Conservation (phyloP, 2,113 vertebrate genomes). For the Rhagologus leucostigma region DNA sequence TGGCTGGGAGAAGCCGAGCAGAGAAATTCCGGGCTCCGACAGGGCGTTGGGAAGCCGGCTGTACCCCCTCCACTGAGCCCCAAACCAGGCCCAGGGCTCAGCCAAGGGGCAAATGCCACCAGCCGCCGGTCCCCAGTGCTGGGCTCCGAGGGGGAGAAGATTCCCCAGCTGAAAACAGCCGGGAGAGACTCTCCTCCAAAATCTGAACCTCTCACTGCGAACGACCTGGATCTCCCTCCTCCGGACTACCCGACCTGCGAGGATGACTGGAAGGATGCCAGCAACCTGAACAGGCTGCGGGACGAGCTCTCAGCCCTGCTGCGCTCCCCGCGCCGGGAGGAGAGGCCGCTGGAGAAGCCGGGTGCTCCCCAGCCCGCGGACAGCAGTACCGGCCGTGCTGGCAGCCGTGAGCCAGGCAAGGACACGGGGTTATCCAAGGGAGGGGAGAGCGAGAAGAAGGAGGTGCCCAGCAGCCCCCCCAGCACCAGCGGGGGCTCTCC, state of each 20-base stretch:
- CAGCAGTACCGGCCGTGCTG: rapidly evolving
- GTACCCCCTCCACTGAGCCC: neutral
- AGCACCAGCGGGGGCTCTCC: neutral
- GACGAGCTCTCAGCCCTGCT: slow-evolving; percentile 69
- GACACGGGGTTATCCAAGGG: rapidly evolving
- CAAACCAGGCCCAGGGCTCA: neutral
- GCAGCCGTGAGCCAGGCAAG: neutral
- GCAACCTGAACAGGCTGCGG: slow-evolving; percentile 67
- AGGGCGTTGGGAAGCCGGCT: neutral
- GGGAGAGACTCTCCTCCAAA: neutral
- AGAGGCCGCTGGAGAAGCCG: neutral
- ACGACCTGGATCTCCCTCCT: slow-evolving; percentile 41
- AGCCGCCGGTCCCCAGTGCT: neutral
- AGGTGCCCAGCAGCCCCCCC: neutral
- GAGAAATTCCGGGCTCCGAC: neutral
- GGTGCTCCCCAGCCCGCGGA: rapidly evolving
- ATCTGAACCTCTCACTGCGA: neutral
- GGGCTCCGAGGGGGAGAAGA: neutral
- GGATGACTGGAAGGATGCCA: slow-evolving; percentile 63
- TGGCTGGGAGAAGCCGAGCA: neutral
- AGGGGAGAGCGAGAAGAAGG: slow-evolving; percentile 3
- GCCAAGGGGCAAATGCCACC: rapidly evolving
- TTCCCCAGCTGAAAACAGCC: neutral
- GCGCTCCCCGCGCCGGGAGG: slow-evolving; percentile 38
- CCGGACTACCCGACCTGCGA: neutral